phyloP scores from a whole-genome alignment of 2,888 invertebrate species.

The Heliconius charithonia region DNA sequence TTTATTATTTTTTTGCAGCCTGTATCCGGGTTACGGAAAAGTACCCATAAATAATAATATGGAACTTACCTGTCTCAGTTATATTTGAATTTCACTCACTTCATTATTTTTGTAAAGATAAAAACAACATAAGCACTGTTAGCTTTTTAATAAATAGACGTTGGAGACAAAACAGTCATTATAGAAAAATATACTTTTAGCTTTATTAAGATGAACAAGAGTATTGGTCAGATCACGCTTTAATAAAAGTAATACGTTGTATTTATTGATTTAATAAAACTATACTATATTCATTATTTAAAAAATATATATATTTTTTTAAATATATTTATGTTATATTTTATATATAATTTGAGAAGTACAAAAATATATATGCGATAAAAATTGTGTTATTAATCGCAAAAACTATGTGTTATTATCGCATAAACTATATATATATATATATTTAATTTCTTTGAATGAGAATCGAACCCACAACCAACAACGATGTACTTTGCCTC shows the following conservation, averaged over 20 bases:
- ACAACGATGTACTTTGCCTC: neutral
- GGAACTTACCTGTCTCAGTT: constrained; percentile 21
- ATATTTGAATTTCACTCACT: neutral
- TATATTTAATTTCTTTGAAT: too few species aligned
- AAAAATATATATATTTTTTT: neutral
- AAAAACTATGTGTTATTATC: too few species aligned
- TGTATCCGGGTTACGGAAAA: neutral
- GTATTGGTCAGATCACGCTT: constrained; percentile 35
- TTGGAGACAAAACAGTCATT: constrained; percentile 32
- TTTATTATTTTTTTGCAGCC: neutral
- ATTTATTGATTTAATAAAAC: neutral
- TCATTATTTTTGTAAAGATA: neutral
- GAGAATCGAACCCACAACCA: too few species aligned
- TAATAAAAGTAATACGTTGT: neutral
- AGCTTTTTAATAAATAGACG: neutral
- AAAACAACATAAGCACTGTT: constrained; percentile 17
- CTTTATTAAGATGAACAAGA: constrained; percentile 10
- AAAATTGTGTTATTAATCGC: too few species aligned
- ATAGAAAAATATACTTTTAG: neutral
- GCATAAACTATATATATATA: too few species aligned
- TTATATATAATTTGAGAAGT: too few species aligned
- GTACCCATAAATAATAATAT: neutral
- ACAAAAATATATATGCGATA: too few species aligned
- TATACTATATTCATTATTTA: neutral
- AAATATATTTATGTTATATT: too few species aligned